Base-by-base conservation (phyloP, 2,888 invertebrate species). In the Noctua janthina region DNA sequence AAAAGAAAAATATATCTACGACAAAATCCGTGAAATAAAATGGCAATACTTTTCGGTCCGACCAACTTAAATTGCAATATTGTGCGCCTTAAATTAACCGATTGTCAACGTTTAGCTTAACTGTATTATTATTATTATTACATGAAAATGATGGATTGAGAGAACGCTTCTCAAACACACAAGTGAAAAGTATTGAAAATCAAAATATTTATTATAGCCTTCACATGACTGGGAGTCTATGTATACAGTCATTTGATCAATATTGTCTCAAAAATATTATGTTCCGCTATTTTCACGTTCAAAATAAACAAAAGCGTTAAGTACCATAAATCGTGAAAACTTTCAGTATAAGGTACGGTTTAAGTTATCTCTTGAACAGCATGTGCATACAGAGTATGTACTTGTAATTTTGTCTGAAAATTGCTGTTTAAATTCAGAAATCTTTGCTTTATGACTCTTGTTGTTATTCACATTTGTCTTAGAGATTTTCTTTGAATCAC, bases 361-460 rank as follows among this genome's bases (percentile, higher is more conserved):
- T 79, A 79, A 80, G 72, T 78, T 89, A 81, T 83, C 76, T 83
- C n/a, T 72, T 73, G 69, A 64, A 76, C 83, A 80, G 74, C 46
- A 64, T 79, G 81, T 83, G 85, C 77, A 88, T 88, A 74, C 74
- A 68, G 71, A 89, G 56, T 20, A 35, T 23, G n/a, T 56, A 59
- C 76, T 83, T 78, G 75, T 85, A 77, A 85, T 78, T 69, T 85
- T 83, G 83, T 89, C 74, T 73, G 62, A 78, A 85, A 87, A 87
- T 81, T 85, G 78, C 64, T 81, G 81, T 81, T 87, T 80, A 77
- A 77, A 83, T 81, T 77, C 54, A 79, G 78, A 76, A 71, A 79
- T 85, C 81, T 78, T 79, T 79, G 81, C 85, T 54, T 89, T 87
- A 88, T 81, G 73, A 51, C 56, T 77, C n/a, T 88, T 88, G 78